Base-by-base conservation (phyloP, 2,797 vertebrate species). In the Manis crassicaudata region DNA sequence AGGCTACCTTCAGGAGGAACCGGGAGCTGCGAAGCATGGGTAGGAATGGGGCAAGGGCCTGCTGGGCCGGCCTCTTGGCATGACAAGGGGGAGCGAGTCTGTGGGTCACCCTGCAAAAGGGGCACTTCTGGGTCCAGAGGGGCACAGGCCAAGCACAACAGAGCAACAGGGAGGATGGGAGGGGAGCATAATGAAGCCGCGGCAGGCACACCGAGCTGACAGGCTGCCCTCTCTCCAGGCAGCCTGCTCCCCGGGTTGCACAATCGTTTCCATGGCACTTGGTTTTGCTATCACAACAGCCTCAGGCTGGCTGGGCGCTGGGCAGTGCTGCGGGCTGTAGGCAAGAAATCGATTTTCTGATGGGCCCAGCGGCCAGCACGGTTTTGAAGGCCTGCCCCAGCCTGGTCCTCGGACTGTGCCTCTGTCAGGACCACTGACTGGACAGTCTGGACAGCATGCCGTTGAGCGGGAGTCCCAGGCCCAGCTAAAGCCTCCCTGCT, bases 191-290 rank as follows among this genome's bases (percentile, higher is more conserved):
- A 4, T 0, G 1, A 40, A 35, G 65, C 35, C 14, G 7, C 29
- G 3, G 32, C 46, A 46, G 46, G 21, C 5, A 27, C 27, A 1
- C 54, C 0, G 2, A 7, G 60, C 56, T 0, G 6, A 58, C 35
- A 2, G 13, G 7, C 62, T n/a, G 35, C 60, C 68, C 73, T 0
- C 60, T 16, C 50, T 46, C 25, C 50, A 16, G 76, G 88, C 70
- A 9, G 83, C 80, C 94, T 93, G 97, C 99, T 98, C 91, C 98
- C 98, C 97, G 95, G 97, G 98, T 98, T 98, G 99, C 99, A 99
- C 99, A 99, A 99, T 98, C 98, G 99, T 99, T 99, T 98, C 99
- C 99, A 99, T 99, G 99, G 99, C 99, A 98, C 97, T 99, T 98
- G 98, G 52, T 99, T 99, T 99, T 99, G 99, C 98, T 98, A 99